phyloP scores from a whole-genome alignment of 92 coral and sea anemone genomes.

The Chrysogorgia sp. region DNA sequence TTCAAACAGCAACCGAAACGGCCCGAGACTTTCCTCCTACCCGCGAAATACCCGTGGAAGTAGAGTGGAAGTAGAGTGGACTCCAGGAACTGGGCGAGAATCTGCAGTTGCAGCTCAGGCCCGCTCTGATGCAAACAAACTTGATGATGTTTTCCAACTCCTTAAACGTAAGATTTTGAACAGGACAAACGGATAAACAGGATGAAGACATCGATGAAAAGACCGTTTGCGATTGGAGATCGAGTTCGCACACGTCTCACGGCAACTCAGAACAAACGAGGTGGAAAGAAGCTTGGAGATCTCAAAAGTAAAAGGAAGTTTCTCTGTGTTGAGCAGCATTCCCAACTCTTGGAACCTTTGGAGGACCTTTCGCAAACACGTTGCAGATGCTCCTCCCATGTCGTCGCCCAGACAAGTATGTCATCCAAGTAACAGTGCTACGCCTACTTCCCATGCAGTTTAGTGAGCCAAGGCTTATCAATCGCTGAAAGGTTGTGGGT shows the following conservation, averaged over 20 bases:
- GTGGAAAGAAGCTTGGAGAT: conserved; percentile 23
- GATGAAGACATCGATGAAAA: conserved; percentile 4
- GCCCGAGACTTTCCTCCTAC: conserved; percentile 1
- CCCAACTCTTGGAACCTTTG: conserved; percentile 4
- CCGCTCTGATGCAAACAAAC: no score
- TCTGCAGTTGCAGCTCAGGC: no score
- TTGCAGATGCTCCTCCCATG: conserved; percentile 27
- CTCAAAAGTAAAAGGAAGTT: conserved; percentile 25
- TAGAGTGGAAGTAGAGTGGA: not conserved
- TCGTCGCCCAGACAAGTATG: not conserved
- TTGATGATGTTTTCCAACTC: no score
- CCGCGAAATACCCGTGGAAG: not conserved
- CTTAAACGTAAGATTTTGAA: no score
- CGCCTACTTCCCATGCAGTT: no score
- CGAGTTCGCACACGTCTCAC: conserved; percentile 31
- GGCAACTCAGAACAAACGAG: no score
- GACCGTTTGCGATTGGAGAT: conserved; percentile 21
- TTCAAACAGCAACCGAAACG: no score
- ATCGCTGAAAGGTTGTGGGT: conserved; percentile 23
- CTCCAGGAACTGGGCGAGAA: no score
- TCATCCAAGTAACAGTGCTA: no score
- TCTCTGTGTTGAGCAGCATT: conserved; percentile 24
- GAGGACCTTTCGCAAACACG: not conserved
- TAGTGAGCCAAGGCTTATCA: conserved; percentile 29
- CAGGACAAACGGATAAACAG: conserved; percentile 7